Base-by-base conservation (phyloP, 2,797 vertebrate genomes). In the Chaenodraco wilsoni region DNA sequence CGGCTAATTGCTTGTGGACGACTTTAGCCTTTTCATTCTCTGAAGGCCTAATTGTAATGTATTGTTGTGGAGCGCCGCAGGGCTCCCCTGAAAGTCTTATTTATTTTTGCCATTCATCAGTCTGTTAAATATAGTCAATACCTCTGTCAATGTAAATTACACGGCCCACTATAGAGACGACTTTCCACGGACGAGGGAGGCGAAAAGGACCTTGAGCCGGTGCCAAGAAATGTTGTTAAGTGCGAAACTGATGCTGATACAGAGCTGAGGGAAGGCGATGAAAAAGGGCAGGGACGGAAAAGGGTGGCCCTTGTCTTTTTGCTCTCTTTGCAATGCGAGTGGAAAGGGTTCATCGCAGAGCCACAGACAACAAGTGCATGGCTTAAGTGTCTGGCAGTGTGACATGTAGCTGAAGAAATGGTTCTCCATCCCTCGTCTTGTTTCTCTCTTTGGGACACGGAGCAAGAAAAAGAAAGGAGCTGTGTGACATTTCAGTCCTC, bases 351-450 rank as follows among this genome's bases (percentile, higher is more conserved):
- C 82, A 88, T 87, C 77, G 67, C 62, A 46, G 67, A 74, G 79
- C 83, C 69, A 79, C 72, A 64, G 79, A 88, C 85, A 85, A 88
- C 88, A 84, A 89, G 84, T 57, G 69, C 80, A 76, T 8, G 81
- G 78, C 76, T 88, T 84, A 89, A 88, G 84, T 86, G 87, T 86
- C 85, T 87, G 74, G 74, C 74, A 74, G 45, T 45, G 73, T 90
- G 81, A 88, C 84, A 90, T 84, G 85, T 88, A 83, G 84, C 81
- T 89, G 87, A 89, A 88, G 84, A 90, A 93, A 93, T 90, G 79
- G 78, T 61, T 76, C 69, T 83, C 27, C 55, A 60, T 77, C 69
- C 76, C 59, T 73, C n/a, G 16, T 71, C 63, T 72, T 69, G 71
- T 61, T 66, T 66, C 74, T 89, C 70, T 86, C 78, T 78, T 27